Evolutionary conservation across 53 echinoderm and acorn worm species (phyloP).

Genomic region (Patiria pectinifera): DNA sequence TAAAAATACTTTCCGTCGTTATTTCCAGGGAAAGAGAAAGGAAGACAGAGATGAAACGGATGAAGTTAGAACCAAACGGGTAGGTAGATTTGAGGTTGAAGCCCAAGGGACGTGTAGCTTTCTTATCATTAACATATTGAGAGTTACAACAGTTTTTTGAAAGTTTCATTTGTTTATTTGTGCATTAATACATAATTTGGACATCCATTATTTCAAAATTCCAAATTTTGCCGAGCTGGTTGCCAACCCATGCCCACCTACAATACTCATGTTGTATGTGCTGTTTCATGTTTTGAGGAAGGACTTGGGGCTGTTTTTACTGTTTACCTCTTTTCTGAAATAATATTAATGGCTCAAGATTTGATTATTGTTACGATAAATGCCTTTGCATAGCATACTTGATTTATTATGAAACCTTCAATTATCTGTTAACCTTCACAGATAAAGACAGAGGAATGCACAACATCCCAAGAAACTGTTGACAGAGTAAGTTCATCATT

Average conservation of each 20-base stretch:
- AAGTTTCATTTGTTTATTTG: too few relatives aligned
- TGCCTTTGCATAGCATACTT: not conserved
- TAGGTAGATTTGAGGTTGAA: not conserved
- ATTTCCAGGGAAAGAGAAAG: conserved; percentile 4
- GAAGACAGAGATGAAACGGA: not conserved
- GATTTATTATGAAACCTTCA: too few relatives aligned
- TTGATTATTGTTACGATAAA: not conserved
- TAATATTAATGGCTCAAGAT: too few relatives aligned
- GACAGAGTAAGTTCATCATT: not conserved
- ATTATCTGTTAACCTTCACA: not conserved
- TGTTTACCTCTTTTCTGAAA: too few relatives aligned
- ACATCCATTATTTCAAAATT: too few relatives aligned
- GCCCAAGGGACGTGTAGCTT: not conserved
- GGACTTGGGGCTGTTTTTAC: too few relatives aligned
- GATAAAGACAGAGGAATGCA: conserved; percentile 49
- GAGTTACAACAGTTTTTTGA: too few relatives aligned
- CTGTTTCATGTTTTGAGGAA: too few relatives aligned
- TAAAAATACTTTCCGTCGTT: not conserved
- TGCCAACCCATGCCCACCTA: too few relatives aligned
- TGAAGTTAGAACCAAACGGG: not conserved
- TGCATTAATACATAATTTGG: too few relatives aligned
- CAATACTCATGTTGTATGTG: too few relatives aligned
- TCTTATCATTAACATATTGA: not conserved
- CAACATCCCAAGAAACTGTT: conserved; percentile 32
- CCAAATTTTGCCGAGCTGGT: too few relatives aligned